Percentiles rank a stretch among this genome's conserved stretches.
These are phyloP conservation scores for Papilio polytes DNA, from an alignment of 1,140 invertebrate species.

Conservation along the genomic window DNA sequence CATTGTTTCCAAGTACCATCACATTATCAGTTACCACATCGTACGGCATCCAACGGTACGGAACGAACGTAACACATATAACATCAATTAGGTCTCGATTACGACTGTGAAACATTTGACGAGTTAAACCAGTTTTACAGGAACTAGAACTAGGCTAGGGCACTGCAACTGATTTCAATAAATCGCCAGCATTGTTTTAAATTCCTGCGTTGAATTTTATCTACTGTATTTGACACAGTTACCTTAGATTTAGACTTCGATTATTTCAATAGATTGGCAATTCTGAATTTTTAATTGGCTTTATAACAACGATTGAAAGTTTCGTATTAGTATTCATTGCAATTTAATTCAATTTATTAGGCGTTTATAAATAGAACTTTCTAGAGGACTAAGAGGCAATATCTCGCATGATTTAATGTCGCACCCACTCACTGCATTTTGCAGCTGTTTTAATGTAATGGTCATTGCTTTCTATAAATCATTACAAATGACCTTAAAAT, in stretches of 20 bases:
- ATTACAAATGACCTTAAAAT: neutral
- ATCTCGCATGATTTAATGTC: neutral
- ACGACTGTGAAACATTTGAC: slow-evolving; percentile 52
- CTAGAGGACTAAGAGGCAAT: neutral
- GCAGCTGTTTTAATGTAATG: slow-evolving; percentile 3
- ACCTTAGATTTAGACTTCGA: neutral
- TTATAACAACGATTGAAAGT: no score
- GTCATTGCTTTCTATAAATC: neutral
- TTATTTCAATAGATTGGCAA: neutral
- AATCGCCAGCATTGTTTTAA: neutral
- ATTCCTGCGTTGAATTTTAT: neutral
- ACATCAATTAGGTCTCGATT: slow-evolving; percentile 63
- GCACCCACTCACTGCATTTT: neutral
- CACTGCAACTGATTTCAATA: slow-evolving; percentile 24
- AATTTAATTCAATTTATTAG: neutral
- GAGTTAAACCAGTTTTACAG: slow-evolving; percentile 56
- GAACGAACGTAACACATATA: slow-evolving; percentile 76
- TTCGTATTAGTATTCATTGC: neutral
- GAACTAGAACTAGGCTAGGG: slow-evolving; percentile 45
- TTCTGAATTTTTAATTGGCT: no score
- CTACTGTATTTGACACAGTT: neutral
- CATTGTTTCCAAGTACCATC: slow-evolving; percentile 32
- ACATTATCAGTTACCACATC: slow-evolving; percentile 35
- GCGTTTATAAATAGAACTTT: neutral
- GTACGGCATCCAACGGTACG: slow-evolving; percentile 59